phyloP scores from a whole-genome alignment of 2,888 invertebrate species.

The Trissoscelio sp. region DNA sequence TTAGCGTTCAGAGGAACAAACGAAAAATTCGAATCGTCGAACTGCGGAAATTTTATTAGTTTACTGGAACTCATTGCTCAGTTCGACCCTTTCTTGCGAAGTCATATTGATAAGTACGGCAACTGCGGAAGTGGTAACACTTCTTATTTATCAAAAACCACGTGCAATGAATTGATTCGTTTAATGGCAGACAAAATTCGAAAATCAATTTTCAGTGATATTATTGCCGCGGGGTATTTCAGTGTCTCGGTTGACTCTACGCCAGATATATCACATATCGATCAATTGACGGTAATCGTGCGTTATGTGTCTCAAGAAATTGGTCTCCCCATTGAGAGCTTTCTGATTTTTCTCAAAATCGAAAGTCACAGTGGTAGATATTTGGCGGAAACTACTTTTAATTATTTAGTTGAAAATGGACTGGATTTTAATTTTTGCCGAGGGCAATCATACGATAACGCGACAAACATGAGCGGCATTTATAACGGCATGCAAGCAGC shows the following conservation, averaged over 20 bases:
- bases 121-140: conserved; percentile 67
- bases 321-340: conserved; percentile 59
- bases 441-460: conserved; percentile 75
- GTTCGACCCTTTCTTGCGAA: conserved; percentile 71
- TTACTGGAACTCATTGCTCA: conserved; percentile 69
- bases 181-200: conserved; percentile 45
- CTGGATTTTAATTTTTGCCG: conserved; percentile 53
- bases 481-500: conserved; percentile 75
- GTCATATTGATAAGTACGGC: conserved; percentile 69
- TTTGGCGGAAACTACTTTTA: conserved; percentile 25
- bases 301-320: conserved; percentile 30
- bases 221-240: conserved; percentile 70
- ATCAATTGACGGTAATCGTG: conserved; percentile 72
- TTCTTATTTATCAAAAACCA: conserved; percentile 68
- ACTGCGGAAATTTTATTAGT: conserved; percentile 23
- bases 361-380: conserved; percentile 2
- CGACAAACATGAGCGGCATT: conserved; percentile 78
- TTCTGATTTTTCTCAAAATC: conserved; percentile 44
- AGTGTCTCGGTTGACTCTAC: conserved; percentile 73
- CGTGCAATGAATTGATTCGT: conserved; percentile 26
- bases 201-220: conserved; percentile 62
- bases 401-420: conserved; percentile 32
- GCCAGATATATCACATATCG: conserved; percentile 68
- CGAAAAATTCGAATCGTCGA: conserved; percentile 22
- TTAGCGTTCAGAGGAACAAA: conserved; percentile 32